These are phyloP conservation scores for Seriola aureovittata DNA, from an alignment of 2,113 vertebrate species.

Conservation along the genomic window DNA sequence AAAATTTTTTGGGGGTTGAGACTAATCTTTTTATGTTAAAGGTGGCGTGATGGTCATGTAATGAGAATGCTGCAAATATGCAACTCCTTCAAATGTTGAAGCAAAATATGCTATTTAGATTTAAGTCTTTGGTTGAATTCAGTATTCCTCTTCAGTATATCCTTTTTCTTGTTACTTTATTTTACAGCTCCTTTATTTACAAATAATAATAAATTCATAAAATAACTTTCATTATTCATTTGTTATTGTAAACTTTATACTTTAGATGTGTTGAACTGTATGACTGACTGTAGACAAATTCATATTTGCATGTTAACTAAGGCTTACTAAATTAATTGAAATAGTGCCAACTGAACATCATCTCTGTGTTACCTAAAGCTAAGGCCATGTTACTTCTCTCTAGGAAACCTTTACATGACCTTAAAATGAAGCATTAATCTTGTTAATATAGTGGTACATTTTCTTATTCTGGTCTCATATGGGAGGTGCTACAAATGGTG, in stretches of 20 bases:
- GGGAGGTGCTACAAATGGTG: not conserved
- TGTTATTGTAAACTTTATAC: too few species aligned
- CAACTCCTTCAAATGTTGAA: not conserved
- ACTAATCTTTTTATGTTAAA: not conserved
- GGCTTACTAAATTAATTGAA: too few species aligned
- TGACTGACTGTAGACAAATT: too few species aligned
- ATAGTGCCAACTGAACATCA: too few species aligned
- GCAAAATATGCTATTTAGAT: not conserved
- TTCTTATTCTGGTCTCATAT: not conserved
- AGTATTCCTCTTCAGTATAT: not conserved
- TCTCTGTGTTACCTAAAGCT: too few species aligned
- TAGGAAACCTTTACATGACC: not conserved
- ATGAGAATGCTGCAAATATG: constrained; percentile 4
- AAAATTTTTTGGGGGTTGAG: not conserved
- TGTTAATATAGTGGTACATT: not conserved
- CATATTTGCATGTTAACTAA: too few species aligned
- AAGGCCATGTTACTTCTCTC: not conserved
- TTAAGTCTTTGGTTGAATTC: not conserved
- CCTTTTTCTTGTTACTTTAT: too few species aligned
- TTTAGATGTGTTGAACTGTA: too few species aligned
- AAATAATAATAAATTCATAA: not conserved
- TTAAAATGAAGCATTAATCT: too few species aligned
- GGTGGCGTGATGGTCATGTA: not conserved
- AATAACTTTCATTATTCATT: not conserved
- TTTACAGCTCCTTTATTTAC: not conserved